Evolutionary conservation across 2,797 vertebrate genomes (phyloP), one percentile per base, ranked within the genome.

Genomic region (Spinibarbus caldwelli): DNA sequence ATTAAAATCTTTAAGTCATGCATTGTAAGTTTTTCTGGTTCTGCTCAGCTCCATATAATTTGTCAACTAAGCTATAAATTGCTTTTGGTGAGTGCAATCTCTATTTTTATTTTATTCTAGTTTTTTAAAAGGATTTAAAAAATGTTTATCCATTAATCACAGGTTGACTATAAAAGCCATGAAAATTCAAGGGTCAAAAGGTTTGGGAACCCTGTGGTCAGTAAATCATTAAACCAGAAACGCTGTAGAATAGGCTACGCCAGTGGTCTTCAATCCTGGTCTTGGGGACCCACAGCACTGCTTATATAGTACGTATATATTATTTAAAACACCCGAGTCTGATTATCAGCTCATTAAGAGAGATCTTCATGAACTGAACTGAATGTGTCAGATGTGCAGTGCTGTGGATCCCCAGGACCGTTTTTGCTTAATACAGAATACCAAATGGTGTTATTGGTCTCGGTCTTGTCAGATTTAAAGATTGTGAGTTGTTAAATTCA

Each of bases 401-500:
- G 45, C 34, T 59, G 14, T 77, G 52, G 34, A 23, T 77, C 14
- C 14, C 34, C 23, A 9, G 29, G 17, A 49, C 8, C 10, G 4
- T 19, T 38, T n/a, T 77, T 77, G 31, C 49, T 54, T 8, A 49
- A 19, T 76, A 38, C 31, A 77, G 49, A 76, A 77, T 57, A 57
- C 52, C 19, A 23, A 66, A 66, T 15, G 15, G 26, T 59, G 14
- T 72, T 72, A 23, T 4, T 72, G 17, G 11, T 21, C n/a, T 59
- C 36, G 0, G 29, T 23, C 17, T 29, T 82, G 17, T 31, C 17
- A 72, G 41, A 29, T 62, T 78, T 45, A 26, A 64, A 78, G 23
- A 41, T 41, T 57, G 31, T 41, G 75, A 78, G 49, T 77, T 17
- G 36, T 78, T 59, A 59, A 77, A 41, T 36, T 57, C 75, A 26